phyloP scores from a whole-genome alignment of 2,888 invertebrate genomes.

The Limenitis camilla region DNA sequence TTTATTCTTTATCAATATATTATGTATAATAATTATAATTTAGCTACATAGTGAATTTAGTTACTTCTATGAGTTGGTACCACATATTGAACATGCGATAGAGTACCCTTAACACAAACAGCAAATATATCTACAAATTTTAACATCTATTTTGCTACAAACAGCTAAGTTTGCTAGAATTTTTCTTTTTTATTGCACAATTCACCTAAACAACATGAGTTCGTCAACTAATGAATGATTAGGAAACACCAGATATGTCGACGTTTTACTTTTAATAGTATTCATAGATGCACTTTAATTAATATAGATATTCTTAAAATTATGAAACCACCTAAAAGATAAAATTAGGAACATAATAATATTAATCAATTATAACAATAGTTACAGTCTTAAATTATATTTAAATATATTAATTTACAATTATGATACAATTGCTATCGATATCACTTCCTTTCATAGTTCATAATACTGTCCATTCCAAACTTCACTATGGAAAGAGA shows the following conservation, averaged over 20 bases:
- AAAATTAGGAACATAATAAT: slow-evolving; percentile 66
- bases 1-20: slow-evolving; percentile 71
- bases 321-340: slow-evolving; percentile 34
- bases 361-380: slow-evolving; percentile 49
- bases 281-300: background rate
- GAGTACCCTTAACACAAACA: slow-evolving; percentile 46
- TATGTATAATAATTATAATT: slow-evolving; percentile 71
- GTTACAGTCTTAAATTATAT: slow-evolving; percentile 57
- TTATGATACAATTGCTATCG: slow-evolving; percentile 38
- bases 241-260: slow-evolving; percentile 12
- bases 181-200: slow-evolving; percentile 66
- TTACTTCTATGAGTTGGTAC: slow-evolving; percentile 38
- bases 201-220: slow-evolving; percentile 32
- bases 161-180: slow-evolving; percentile 46
- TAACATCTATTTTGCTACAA: slow-evolving; percentile 41
- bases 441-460: slow-evolving; percentile 10
- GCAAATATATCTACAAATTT: slow-evolving; percentile 51
- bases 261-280: slow-evolving; percentile 2
- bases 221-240: slow-evolving; percentile 14
- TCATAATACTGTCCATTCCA: slow-evolving; percentile 15
- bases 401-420: slow-evolving; percentile 60
- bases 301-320: slow-evolving; percentile 2
- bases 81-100: slow-evolving; percentile 25
- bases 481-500: slow-evolving; percentile 10
- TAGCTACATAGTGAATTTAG: slow-evolving; percentile 60